Base-by-base conservation (phyloP, 2,888 invertebrate genomes). In the Megamerina dolium region DNA sequence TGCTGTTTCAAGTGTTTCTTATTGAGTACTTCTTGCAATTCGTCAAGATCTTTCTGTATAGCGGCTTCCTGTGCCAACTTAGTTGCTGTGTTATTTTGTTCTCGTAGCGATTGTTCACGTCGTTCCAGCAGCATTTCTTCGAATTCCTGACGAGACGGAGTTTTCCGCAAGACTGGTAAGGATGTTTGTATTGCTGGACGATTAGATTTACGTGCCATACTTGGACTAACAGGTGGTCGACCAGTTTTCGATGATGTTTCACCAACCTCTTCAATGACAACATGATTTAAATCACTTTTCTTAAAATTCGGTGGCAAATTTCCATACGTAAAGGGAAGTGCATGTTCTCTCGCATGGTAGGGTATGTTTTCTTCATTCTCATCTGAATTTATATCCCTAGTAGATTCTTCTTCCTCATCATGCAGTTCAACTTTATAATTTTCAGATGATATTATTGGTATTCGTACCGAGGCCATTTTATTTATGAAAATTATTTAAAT, bases 341-440 rank as follows among this genome's bases (percentile, higher is more conserved):
- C 86, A 72, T 89, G 85, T 53, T 86, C 82, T 56, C 90, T 78
- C 56, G 90, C 90, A 82, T 91, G 91, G 72, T 92, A 91, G 51
- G 91, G 91, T 66, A 88, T 87, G 49, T 53, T 56, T 26, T 63
- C 61, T 10, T 46, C 20, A 14, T 56, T 56, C 4, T 62, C 60
- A 4, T n/a, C n/a, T n/a, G n/a, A n/a, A n/a, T n/a, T n/a, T n/a
- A n/a, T n/a, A n/a, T n/a, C n/a, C n/a, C n/a, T n/a, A n/a, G n/a
- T n/a, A n/a, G n/a, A n/a, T n/a, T n/a, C n/a, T n/a, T n/a, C n/a
- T n/a, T n/a, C n/a, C n/a, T n/a, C n/a, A n/a, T n/a, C n/a, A n/a
- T n/a, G n/a, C n/a, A n/a, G n/a, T n/a, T n/a, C n/a, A n/a, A n/a
- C n/a, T n/a, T n/a, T n/a, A n/a, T n/a, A n/a, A n/a, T n/a, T n/a